Percentiles rank a stretch among this genome's conserved stretches.
Evolutionary conservation across 2,888 invertebrate species (phyloP).

Genomic region (Venustoraphidia nigricollis): DNA sequence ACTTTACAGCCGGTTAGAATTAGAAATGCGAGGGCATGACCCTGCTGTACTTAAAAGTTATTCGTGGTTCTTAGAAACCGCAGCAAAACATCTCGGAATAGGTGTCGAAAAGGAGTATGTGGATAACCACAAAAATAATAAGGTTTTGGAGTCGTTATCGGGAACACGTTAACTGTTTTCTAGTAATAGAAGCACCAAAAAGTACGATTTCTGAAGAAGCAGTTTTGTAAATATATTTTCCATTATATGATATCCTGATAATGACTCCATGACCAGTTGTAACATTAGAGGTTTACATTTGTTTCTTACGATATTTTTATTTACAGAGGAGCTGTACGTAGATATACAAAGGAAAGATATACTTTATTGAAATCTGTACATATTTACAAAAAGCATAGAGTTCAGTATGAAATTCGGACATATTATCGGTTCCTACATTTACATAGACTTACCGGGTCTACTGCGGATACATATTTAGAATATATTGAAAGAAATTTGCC

Average conservation of each 20-base stretch:
- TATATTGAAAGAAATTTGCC: slow-evolving; percentile 94
- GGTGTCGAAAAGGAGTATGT: slow-evolving; percentile 47
- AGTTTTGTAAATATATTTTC: too few relatives aligned
- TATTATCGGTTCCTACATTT: slow-evolving; percentile 76
- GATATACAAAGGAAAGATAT: slow-evolving; percentile 57
- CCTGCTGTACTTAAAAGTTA: slow-evolving; percentile 79
- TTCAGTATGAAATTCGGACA: slow-evolving; percentile 91
- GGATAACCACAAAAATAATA: not conserved
- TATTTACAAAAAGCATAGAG: slow-evolving; percentile 83
- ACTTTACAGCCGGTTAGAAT: slow-evolving; percentile 64
- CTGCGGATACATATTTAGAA: slow-evolving; percentile 88
- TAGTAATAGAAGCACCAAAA: not conserved
- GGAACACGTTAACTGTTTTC: not conserved
- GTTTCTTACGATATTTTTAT: slow-evolving; percentile 4
- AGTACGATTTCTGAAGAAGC: not conserved
- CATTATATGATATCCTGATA: not conserved
- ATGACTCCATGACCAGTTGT: not conserved
- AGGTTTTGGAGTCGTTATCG: not conserved
- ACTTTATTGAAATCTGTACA: slow-evolving; percentile 79
- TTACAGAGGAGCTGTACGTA: slow-evolving; percentile 57
- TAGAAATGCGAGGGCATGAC: slow-evolving; percentile 81
- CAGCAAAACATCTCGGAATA: slow-evolving; percentile 70
- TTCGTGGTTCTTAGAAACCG: slow-evolving; percentile 63
- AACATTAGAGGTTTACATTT: slow-evolving; percentile 1
- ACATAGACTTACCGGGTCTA: slow-evolving; percentile 81